Conservation (phyloP, 1,140 invertebrate genomes). For the Daktulosphaira vitifoliae region DNA sequence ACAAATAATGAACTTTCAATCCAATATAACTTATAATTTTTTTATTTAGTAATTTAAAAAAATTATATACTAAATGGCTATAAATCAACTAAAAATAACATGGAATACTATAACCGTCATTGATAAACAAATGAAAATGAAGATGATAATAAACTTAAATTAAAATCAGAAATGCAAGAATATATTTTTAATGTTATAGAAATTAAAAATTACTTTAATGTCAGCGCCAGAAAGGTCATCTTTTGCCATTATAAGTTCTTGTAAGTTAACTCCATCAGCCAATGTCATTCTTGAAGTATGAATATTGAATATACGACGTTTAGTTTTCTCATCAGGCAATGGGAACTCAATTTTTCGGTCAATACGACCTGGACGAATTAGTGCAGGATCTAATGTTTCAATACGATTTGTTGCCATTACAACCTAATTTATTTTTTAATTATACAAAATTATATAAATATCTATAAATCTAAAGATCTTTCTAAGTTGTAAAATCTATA, state of each 20-base stretch:
- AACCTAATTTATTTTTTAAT: constrained; percentile 68
- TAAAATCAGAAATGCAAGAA: not conserved
- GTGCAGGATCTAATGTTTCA: constrained; percentile 95
- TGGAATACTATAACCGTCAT: too few relatives aligned
- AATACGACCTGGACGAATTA: constrained; percentile 97
- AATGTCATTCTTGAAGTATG: constrained; percentile 98
- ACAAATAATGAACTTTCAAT: too few relatives aligned
- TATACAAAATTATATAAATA: constrained; percentile 28
- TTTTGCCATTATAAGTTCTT: constrained; percentile 97
- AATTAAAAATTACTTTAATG: constrained; percentile 55
- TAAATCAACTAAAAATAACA: too few relatives aligned
- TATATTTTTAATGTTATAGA: not conserved
- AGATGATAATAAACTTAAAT: constrained; percentile 32
- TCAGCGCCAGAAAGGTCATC: constrained; percentile 98
- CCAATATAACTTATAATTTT: too few relatives aligned
- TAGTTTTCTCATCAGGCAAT: constrained; percentile 98
- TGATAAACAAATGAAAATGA: too few relatives aligned
- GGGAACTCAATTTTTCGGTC: constrained; percentile 99
- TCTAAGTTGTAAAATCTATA: not conserved
- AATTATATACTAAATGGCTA: too few relatives aligned
- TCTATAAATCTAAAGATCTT: not conserved
- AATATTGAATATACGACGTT: constrained; percentile 94
- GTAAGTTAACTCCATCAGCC: constrained; percentile 92
- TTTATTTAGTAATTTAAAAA: too few relatives aligned
- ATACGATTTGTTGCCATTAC: constrained; percentile 99